Evolutionary conservation across 2,888 invertebrate genomes (phyloP), one percentile per base, ranked within the genome.

Genomic region (Leistus spinibarbis): DNA sequence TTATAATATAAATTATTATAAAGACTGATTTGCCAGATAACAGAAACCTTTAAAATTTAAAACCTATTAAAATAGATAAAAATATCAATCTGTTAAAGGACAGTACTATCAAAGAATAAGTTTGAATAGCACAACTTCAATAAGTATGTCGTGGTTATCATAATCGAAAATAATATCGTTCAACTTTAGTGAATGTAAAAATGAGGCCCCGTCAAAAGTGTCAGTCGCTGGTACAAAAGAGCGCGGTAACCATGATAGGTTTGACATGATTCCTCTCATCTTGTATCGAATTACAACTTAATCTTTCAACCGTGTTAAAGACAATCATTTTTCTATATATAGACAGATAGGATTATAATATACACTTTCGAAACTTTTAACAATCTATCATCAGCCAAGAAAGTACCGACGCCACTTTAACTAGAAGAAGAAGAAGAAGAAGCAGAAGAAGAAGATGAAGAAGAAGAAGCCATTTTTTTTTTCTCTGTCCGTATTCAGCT

Each of bases 311-410:
- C 63, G 54, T 71, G 56, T 57, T 66, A 53, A 53, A 73, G 73
- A 67, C 66, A 73, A 73, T 73, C 73, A 73, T 73, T 73, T 72
- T 67, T 73, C 73, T 73, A 66, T 62, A n/a, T n/a, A 73, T 62
- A 73, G 73, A 73, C 73, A 73, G 73, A 73, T 73, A 67, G 73
- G 67, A 73, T 73, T 73, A 73, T 73, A 73, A 73, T 73, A 72
- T 57, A 73, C 60, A 67, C 67, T 56, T 16, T 19, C 54, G 62
- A 53, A 73, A 73, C 54, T 73, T 73, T 73, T 67, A 73, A 73
- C 73, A 73, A 73, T 73, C 73, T 73, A 73, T 73, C 73, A 73
- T 22, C 22, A 9, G 19, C 5, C 60, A 60, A 60, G 60, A 60
- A 60, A 20, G 60, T 16, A 40, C 13, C 19, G 3, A 22, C 4